Evolutionary conservation across 2,797 vertebrate genomes (phyloP).

Genomic region (Poeciliopsis infans): DNA sequence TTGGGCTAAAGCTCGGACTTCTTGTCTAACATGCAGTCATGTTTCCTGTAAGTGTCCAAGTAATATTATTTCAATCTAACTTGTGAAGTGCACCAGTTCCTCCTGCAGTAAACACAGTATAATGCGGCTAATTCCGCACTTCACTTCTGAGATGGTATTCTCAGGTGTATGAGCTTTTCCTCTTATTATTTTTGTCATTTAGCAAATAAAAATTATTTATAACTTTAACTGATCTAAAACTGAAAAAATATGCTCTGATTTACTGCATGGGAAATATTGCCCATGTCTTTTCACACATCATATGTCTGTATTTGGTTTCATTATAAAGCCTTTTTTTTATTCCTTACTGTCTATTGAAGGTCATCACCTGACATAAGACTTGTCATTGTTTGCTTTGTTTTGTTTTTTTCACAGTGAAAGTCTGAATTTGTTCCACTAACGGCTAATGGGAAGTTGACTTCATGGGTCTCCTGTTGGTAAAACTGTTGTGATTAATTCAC

Average conservation of each 20-base stretch:
- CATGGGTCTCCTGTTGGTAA: slow-evolving; percentile 32
- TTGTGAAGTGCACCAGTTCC: neutral
- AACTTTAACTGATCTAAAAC: neutral
- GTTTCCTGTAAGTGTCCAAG: neutral
- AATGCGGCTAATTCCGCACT: neutral
- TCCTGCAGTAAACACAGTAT: neutral
- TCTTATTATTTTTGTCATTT: neutral
- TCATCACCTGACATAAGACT: slow-evolving; percentile 5
- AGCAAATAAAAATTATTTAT: neutral
- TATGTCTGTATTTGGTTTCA: neutral
- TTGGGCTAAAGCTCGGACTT: neutral
- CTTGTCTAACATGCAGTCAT: neutral
- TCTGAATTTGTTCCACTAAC: slow-evolving; percentile 34
- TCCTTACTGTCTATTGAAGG: slow-evolving; percentile 27
- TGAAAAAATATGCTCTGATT: neutral
- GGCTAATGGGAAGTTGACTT: slow-evolving; percentile 38
- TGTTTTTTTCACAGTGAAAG: neutral
- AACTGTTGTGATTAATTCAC: slow-evolving; percentile 45
- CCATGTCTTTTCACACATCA: neutral
- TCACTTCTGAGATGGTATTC: neutral
- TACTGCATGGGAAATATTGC: neutral
- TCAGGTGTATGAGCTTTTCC: neutral
- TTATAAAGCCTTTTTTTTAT: slow-evolving; percentile 8
- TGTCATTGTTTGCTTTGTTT: no score
- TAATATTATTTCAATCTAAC: neutral